Evolutionary conservation across 2,888 invertebrate species (phyloP).

Genomic region (Limnephilus marmoratus): DNA sequence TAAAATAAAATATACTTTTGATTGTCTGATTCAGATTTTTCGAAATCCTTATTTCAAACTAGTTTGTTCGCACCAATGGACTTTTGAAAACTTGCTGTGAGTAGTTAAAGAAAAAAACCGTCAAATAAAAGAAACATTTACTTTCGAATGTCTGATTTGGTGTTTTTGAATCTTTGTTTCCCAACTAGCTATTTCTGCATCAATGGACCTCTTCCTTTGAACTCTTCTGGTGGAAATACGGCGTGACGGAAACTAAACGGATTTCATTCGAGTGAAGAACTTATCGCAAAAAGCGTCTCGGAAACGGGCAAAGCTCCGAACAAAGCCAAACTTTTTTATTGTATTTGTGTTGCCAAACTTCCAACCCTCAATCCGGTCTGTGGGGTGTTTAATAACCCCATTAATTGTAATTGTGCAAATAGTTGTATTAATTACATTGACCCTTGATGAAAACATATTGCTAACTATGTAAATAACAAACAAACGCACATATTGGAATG

Average conservation of each 20-base stretch:
- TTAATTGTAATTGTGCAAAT: neutral
- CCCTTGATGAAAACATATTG: neutral
- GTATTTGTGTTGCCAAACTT: neutral
- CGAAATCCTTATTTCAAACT: too few species aligned
- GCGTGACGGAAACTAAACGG: constrained; percentile 2
- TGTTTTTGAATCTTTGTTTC: neutral
- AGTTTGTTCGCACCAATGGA: too few species aligned
- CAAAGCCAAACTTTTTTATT: neutral
- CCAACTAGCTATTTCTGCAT: neutral
- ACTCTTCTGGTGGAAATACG: neutral
- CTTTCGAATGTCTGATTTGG: neutral
- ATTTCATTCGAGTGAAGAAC: neutral
- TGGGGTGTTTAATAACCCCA: neutral
- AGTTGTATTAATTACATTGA: neutral
- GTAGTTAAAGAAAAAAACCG: too few species aligned
- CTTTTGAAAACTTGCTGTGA: too few species aligned
- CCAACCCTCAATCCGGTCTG: neutral
- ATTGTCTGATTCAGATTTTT: too few species aligned
- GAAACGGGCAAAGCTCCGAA: neutral
- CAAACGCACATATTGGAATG: neutral
- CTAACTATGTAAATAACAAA: neutral
- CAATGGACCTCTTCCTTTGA: neutral
- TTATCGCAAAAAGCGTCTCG: neutral
- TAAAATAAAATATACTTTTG: too few species aligned
- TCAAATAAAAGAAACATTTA: too few species aligned